Evolutionary conservation across 1,140 invertebrate genomes (phyloP), one percentile per base, ranked within the genome.

Genomic region (Philotrypesis tridentata): DNA sequence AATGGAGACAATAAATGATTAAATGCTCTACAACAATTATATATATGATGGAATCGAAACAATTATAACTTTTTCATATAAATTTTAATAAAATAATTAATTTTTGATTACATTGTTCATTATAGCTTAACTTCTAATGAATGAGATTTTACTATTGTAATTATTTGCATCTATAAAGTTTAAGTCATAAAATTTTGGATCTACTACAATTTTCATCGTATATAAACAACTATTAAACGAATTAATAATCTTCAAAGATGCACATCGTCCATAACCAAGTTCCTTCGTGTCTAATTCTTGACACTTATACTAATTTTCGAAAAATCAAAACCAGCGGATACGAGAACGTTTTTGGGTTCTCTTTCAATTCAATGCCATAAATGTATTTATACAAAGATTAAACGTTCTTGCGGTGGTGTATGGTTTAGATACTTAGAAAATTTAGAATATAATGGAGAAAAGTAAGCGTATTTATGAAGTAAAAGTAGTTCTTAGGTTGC

Each of bases 251-350:
- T 65, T 65, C 25, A 25, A 77, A 43, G 63, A 63, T 43, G 82
- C 83, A 78, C 82, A 61, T 80, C 86, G 86, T 87, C 87, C 86
- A 85, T 85, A 61, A 48, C 14, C 80, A 87, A 86, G 87, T 87
- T 87, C 86, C 86, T 87, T 78, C 75, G 71, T 55, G 73, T 84
- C 65, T 29, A 48, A 31, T 23, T 61, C 27, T 55, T 83, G 74
- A 71, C 76, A 71, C 70, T 67, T 43, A 3, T 67, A 43, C 63
- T 67, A 74, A 27, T n/a, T 48, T 73, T 74, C 43, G 31, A 12
- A 80, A 80, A 73, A 14, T 80, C 27, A 31, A 40, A 71, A 71
- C 8, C 14, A 40, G 23, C 8, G 31, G 33, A 25, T 25, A 63
- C 23, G 11, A 63, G 27, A 21, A 71, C 21, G 70, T 17, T 70